Conservation (phyloP, 2,113 vertebrate species). For the Plotosus lineatus region DNA sequence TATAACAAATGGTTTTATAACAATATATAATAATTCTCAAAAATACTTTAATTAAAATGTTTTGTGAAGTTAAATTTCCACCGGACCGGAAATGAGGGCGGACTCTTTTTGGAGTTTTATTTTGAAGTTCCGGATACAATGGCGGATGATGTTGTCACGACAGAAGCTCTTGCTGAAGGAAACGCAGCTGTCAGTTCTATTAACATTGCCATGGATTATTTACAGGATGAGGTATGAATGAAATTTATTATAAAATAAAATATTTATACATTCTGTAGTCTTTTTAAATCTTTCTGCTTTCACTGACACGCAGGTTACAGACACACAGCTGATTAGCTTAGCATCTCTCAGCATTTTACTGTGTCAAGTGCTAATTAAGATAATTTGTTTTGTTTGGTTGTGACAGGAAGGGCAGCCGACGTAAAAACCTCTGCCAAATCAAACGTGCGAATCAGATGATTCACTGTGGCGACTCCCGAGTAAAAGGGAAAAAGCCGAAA, state of each 20-base stretch:
- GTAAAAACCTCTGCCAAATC: no score
- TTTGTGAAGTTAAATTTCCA: neutral
- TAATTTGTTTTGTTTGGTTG: no score
- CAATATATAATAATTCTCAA: no score
- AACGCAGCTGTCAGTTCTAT: constrained; percentile 52
- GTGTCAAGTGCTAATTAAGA: no score
- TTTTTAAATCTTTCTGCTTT: neutral
- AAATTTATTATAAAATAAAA: neutral
- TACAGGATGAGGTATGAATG: constrained; percentile 69
- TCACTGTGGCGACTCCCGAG: no score
- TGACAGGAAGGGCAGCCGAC: no score
- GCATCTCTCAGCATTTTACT: no score
- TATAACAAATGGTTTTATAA: no score
- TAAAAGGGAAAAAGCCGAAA: no score
- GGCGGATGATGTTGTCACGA: constrained; percentile 60
- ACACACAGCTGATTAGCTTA: neutral
- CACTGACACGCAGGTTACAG: neutral
- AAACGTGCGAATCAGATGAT: no score
- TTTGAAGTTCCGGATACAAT: constrained; percentile 48
- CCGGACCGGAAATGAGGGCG: neutral
- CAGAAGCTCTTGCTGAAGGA: constrained; percentile 35
- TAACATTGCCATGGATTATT: constrained; percentile 62
- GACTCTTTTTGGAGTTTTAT: neutral
- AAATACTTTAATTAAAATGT: no score
- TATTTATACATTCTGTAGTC: no score